phyloP scores from a whole-genome alignment of 2,888 invertebrate species.

The Mythimna vitellina region DNA sequence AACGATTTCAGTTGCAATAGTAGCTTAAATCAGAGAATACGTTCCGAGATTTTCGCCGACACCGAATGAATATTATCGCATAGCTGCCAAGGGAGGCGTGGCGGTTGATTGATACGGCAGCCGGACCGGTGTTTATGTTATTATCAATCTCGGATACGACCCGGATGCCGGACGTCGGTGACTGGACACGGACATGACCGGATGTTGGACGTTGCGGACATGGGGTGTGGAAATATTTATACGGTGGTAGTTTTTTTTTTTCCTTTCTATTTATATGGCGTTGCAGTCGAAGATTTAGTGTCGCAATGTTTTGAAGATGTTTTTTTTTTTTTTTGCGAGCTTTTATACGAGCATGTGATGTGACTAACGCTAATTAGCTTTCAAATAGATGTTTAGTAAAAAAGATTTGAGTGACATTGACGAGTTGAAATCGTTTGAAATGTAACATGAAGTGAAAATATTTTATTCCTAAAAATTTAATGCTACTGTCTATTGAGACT shows the following conservation, averaged over 20 bases:
- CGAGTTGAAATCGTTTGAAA: slow-evolving; percentile 23
- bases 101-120: slow-evolving; percentile 69
- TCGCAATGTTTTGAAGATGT: background rate
- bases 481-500: background rate
- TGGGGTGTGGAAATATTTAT: slow-evolving; percentile 31
- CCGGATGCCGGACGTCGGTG: slow-evolving; percentile 50
- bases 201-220: slow-evolving; percentile 37
- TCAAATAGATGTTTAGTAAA: slow-evolving; percentile 35
- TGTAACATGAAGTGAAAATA: slow-evolving; percentile 16
- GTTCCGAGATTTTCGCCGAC: slow-evolving; percentile 39
- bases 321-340: background rate
- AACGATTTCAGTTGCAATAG: slow-evolving; percentile 14
- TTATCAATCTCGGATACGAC: slow-evolving; percentile 63
- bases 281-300: background rate
- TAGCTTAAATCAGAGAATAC: slow-evolving; percentile 39
- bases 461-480: background rate
- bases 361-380: slow-evolving; percentile 40
- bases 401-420: slow-evolving; percentile 28
- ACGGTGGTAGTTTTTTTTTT: background rate
- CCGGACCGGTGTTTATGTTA: slow-evolving; percentile 63
- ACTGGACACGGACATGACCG: slow-evolving; percentile 51
- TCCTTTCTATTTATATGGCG: background rate
- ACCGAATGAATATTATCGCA: slow-evolving; percentile 55
- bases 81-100: slow-evolving; percentile 69
- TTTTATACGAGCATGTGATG: slow-evolving; percentile 8